Conservation (phyloP, 1,140 invertebrate species). For the Steinernema feltiae region DNA sequence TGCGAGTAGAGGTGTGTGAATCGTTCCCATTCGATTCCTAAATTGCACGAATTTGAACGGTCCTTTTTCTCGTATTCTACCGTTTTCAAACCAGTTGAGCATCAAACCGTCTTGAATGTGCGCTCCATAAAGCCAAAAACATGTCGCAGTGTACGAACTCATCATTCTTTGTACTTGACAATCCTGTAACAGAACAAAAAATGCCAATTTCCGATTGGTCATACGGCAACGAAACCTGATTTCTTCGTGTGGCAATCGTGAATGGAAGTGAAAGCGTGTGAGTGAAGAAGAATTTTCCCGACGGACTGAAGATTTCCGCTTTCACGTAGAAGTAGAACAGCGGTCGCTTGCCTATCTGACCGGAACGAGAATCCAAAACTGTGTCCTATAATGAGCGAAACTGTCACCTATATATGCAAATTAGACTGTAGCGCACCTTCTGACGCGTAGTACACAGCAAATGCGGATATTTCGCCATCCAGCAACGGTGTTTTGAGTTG, state of each 20-base stretch:
- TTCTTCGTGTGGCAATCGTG: conserved; percentile 55
- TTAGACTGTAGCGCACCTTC: conserved; percentile 25
- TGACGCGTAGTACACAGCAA: conserved; percentile 37
- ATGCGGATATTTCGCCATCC: conserved; percentile 33
- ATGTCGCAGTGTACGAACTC: conserved; percentile 52
- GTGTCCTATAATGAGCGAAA: conserved; percentile 38
- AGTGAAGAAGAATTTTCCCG: conserved; percentile 41
- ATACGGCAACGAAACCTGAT: conserved; percentile 42
- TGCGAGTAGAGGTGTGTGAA: conserved; percentile 51
- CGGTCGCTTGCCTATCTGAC: conserved; percentile 53
- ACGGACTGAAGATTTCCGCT: conserved; percentile 51
- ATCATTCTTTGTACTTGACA: conserved; percentile 58
- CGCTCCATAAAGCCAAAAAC: conserved; percentile 56
- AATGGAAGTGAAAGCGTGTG: conserved; percentile 57
- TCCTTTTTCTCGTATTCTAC: conserved; percentile 25
- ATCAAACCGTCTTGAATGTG: conserved; percentile 47
- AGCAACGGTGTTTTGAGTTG: conserved; percentile 20
- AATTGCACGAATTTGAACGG: background rate
- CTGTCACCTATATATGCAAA: background rate
- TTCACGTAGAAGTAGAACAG: conserved; percentile 56
- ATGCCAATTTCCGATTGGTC: background rate
- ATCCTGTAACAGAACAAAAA: conserved; percentile 41
- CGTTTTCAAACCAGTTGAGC: conserved; percentile 51
- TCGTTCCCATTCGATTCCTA: conserved; percentile 50
- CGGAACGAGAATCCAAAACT: conserved; percentile 45